Base-by-base conservation (phyloP, 1,140 invertebrate species). In the Helicoverpa zea region DNA sequence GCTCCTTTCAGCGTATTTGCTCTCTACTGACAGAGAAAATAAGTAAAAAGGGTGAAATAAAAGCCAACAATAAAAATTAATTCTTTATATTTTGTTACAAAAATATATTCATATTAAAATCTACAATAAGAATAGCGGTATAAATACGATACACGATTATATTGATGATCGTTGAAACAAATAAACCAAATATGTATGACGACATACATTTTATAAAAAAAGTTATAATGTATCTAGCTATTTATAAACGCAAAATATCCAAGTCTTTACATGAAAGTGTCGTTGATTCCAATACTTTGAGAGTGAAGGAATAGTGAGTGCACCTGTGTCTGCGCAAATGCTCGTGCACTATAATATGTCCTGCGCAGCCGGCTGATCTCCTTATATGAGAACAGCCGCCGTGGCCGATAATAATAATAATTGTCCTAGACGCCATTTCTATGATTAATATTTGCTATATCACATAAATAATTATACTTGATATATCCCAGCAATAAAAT, bases 91-190 rank as follows among this genome's bases (percentile, higher is more conserved):
- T 76, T 51, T 76, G 56, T 76, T 76, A 76, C 16, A 76, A 76
- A 76, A 76, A 76, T 76, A 76, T 63, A 61, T 76, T 52, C 35
- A 51, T 63, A 52, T 76, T 61, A 63, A 63, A 61, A 72, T 43
- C 49, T 72, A 72, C 43, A 49, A 63, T 12, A 23, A 49, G 14
- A 18, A 49, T 51, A 74, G 13, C 16, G 18, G 18, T 76, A 76
- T 76, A 76, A 76, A 76, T 76, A 76, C n/a, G 2, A 63, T 76
- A 76, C 58, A 51, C 47, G 73, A 76, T 76, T 76, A 76, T 51
- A 76, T 61, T 61, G 59, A 76, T 63, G 51, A 16, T 49, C 49
- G 16, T 61, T 63, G 30, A 76, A 29, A 61, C 14, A 35, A 73
- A 61, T n/a, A 54, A 14, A 61, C 35, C 35, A 43, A 43, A 43